A percentile compares a stretch with the other conserved stretches of the same genome.
Evolutionary conservation across 2,888 invertebrate genomes (phyloP).

Genomic region (Syrista parreyssii): DNA sequence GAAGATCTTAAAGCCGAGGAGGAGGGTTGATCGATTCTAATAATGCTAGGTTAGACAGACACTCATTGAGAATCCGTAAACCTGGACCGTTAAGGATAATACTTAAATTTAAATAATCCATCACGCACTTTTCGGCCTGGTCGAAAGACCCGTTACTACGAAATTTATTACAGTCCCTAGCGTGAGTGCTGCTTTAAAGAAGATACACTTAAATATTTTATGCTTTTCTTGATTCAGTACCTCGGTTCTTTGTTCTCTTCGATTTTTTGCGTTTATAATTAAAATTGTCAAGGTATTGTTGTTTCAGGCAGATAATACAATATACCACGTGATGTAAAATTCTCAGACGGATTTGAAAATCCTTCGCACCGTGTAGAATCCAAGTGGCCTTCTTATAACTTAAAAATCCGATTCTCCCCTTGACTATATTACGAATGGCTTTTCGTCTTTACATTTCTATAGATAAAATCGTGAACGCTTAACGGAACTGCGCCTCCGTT

Average conservation of each 20-base stretch:
- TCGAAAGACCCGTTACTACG: not conserved
- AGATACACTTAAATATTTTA: not conserved
- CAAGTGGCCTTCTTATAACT: not conserved
- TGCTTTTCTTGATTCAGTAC: not conserved
- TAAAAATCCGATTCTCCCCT: not conserved
- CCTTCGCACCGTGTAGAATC: not conserved
- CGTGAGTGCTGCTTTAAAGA: not conserved
- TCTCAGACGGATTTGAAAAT: not conserved
- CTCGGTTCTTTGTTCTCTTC: not conserved
- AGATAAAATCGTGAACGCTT: not conserved
- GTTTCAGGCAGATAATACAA: not conserved
- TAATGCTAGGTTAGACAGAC: too few species aligned
- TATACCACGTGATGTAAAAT: not conserved
- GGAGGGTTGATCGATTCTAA: too few species aligned
- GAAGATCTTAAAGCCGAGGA: too few species aligned
- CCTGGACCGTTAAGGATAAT: not conserved
- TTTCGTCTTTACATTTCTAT: not conserved
- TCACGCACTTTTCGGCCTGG: not conserved
- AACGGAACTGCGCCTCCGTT: not conserved
- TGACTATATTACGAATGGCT: not conserved
- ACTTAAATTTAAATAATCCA: not conserved
- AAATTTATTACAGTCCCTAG: not conserved
- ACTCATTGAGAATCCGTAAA: too few species aligned
- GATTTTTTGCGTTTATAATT: not conserved
- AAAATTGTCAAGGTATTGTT: not conserved